Evolutionary conservation across 2,113 vertebrate species (phyloP).

Genomic region (Ictalurus furcatus): DNA sequence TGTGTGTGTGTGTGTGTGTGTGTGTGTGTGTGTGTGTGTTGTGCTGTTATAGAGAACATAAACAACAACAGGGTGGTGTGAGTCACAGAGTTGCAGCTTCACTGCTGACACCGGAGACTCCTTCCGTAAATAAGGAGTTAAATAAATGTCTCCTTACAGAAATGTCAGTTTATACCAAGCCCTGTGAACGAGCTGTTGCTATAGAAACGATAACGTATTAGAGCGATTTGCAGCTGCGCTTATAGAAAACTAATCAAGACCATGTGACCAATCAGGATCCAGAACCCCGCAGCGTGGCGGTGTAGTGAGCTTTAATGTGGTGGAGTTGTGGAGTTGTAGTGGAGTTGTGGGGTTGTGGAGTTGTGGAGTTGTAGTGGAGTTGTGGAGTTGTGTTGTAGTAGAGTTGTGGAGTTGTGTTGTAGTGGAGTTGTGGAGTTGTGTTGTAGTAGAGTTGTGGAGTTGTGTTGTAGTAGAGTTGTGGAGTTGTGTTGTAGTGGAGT

Average conservation of each 20-base stretch:
- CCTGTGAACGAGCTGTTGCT: background rate
- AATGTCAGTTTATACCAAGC: background rate
- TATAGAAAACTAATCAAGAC: background rate
- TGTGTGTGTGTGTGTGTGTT: no score
- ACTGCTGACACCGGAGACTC: background rate
- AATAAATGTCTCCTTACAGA: no score
- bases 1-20: no score
- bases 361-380: no score
- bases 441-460: no score
- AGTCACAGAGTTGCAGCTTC: background rate
- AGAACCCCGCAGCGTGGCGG: background rate
- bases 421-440: no score
- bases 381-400: no score
- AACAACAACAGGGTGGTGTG: background rate
- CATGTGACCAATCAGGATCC: background rate
- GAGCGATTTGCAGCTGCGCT: background rate
- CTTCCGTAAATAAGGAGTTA: background rate
- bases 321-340: no score
- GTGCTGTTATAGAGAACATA: background rate
- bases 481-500: no score
- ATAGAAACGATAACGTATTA: background rate
- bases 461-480: no score
- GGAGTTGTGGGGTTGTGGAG: no score
- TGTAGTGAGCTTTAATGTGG: background rate
- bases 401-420: no score